Evolutionary conservation across 2,113 vertebrate genomes (phyloP).

Genomic region (Apteryx mantelli): DNA sequence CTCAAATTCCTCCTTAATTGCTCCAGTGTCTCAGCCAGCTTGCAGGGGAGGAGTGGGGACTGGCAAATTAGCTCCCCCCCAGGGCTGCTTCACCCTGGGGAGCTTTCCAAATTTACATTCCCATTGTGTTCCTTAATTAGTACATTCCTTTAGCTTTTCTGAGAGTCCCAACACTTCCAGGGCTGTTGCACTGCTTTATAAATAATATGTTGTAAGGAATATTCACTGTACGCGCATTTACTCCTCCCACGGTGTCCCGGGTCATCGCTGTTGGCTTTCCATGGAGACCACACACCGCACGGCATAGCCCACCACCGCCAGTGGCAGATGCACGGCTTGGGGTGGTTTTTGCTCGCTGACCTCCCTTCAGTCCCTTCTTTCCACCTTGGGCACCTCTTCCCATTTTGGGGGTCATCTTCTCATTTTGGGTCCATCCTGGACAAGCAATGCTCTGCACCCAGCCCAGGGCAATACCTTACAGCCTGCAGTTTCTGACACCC

Average conservation of each 20-base stretch:
- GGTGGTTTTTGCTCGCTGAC: neutral
- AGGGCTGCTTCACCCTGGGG: conserved; percentile 49
- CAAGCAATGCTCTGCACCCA: fast-evolving
- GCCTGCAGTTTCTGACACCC: neutral
- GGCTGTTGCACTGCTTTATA: conserved; percentile 58
- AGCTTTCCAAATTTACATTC: conserved; percentile 70
- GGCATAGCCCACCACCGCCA: neutral
- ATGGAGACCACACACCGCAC: conserved; percentile 55
- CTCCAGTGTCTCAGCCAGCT: conserved; percentile 62
- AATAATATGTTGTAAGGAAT: conserved; percentile 49
- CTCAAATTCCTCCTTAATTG: conserved; percentile 68
- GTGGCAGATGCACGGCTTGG: neutral
- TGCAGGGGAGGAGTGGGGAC: conserved; percentile 63
- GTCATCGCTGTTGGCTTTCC: neutral
- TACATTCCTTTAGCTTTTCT: conserved; percentile 69
- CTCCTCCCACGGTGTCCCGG: neutral
- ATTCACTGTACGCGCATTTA: conserved; percentile 9
- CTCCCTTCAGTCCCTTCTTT: neutral
- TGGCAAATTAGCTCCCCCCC: conserved; percentile 64
- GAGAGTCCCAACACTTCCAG: conserved; percentile 67
- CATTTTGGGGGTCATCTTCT: neutral
- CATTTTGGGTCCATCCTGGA: too few relatives aligned
- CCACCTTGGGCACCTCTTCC: neutral
- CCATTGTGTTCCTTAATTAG: conserved; percentile 73
- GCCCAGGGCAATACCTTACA: neutral